Evolutionary conservation across 53 echinoderm and acorn worm species (phyloP).

Genomic region (Glandiceps talaboti): DNA sequence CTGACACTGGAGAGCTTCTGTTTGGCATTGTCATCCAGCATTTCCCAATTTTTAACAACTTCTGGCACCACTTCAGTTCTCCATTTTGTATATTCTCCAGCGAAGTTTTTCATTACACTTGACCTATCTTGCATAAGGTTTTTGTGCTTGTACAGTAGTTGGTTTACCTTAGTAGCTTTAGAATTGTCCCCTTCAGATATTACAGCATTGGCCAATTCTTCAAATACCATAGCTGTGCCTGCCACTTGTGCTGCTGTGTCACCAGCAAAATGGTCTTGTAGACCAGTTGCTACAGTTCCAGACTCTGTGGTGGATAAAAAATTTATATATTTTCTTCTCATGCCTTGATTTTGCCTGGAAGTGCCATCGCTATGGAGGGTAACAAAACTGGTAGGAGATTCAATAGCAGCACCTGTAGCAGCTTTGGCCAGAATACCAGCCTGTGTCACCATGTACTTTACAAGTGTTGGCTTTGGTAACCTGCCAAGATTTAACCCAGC

Average conservation of each 20-base stretch:
- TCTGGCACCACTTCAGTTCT: conserved; percentile 7
- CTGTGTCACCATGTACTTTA: conserved; percentile 22
- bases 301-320: conserved; percentile 19
- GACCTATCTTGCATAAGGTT: conserved; percentile 26
- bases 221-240: conserved; percentile 9
- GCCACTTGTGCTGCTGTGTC: conserved; percentile 7
- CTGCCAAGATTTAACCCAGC: conserved; percentile 12
- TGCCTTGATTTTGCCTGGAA: conserved; percentile 14
- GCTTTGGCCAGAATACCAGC: conserved; percentile 14
- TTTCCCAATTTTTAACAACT: background rate
- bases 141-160: conserved; percentile 10
- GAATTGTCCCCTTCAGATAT: background rate
- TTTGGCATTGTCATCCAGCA: conserved; percentile 4
- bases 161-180: background rate
- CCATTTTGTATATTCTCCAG: conserved; percentile 2
- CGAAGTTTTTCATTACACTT: conserved; percentile 17
- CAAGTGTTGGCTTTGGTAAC: conserved; percentile 10
- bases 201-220: background rate
- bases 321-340: conserved; percentile 16
- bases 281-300: conserved; percentile 17
- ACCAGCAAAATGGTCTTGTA: conserved; percentile 16
- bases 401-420: conserved; percentile 9
- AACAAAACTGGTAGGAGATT: conserved; percentile 4
- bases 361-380: conserved; percentile 24
- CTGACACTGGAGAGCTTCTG: conserved; percentile 1